A percentile compares a stretch with the other conserved stretches of the same genome.
Conservation (phyloP, 2,797 vertebrate species). For the Arrhamphus sclerolepis region DNA sequence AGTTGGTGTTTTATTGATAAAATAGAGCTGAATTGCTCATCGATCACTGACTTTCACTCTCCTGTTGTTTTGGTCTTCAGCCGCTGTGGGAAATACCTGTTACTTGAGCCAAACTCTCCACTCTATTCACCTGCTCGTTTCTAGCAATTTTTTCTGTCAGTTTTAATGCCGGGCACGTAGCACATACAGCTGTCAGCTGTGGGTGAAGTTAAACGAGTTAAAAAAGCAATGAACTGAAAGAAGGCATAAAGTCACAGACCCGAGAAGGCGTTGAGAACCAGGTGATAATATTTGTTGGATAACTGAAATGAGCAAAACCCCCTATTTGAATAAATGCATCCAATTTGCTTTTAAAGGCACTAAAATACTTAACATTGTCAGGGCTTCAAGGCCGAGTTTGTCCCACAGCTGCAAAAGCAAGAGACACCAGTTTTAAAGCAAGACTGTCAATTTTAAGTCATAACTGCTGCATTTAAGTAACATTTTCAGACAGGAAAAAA, state of each 20-base stretch:
- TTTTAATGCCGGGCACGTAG: too few species aligned
- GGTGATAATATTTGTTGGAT: not conserved
- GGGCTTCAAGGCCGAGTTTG: not conserved
- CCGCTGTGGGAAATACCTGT: too few species aligned
- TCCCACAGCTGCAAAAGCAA: too few species aligned
- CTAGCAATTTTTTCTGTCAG: too few species aligned
- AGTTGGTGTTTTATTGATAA: not conserved
- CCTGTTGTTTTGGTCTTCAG: too few species aligned
- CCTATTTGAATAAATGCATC: not conserved
- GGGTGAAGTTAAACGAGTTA: not conserved
- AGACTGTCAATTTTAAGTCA: too few species aligned
- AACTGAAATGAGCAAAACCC: not conserved
- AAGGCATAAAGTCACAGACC: not conserved
- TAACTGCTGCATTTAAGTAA: too few species aligned
- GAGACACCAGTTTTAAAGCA: too few species aligned
- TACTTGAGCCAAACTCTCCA: too few species aligned
- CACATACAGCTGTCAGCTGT: not conserved
- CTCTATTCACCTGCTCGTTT: too few species aligned
- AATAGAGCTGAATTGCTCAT: not conserved
- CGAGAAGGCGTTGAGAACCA: not conserved
- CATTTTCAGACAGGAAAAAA: too few species aligned
- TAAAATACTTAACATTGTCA: not conserved
- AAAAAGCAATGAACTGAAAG: slow-evolving; percentile 1
- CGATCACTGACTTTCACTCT: not conserved
- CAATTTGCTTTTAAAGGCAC: not conserved